Conservation (phyloP, 2,888 invertebrate genomes). For the Sminthurinus aureus region DNA sequence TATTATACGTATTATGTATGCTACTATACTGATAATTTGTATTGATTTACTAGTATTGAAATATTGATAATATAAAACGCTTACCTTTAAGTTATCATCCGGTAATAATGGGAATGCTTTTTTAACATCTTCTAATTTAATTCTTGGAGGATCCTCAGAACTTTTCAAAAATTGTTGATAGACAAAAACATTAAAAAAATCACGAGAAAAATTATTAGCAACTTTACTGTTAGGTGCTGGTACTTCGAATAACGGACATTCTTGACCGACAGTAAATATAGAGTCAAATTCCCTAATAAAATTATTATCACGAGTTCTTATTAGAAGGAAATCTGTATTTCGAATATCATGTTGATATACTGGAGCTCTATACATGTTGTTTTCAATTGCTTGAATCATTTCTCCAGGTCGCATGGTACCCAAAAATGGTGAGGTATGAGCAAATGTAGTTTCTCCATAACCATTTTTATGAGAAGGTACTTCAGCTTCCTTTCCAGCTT, state of each 20-base stretch:
- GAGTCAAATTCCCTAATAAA: constrained; percentile 89
- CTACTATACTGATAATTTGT: too few species aligned
- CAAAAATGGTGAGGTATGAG: constrained; percentile 96
- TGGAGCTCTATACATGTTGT: constrained; percentile 96
- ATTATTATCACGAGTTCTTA: constrained; percentile 81
- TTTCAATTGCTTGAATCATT: constrained; percentile 92
- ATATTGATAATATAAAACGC: too few species aligned
- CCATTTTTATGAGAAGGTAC: too few species aligned
- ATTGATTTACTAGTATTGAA: too few species aligned
- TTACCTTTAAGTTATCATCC: constrained; percentile 95
- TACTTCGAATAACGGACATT: constrained; percentile 96
- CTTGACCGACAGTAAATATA: constrained; percentile 92
- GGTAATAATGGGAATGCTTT: constrained; percentile 98
- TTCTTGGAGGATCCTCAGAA: constrained; percentile 86
- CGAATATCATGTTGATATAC: constrained; percentile 86
- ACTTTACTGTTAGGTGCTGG: constrained; percentile 99
- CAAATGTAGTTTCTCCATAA: constrained; percentile 96
- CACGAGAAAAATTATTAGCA: constrained; percentile 96
- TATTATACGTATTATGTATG: too few species aligned
- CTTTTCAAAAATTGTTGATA: constrained; percentile 98
- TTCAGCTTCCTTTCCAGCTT: constrained; percentile 87
- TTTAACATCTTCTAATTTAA: constrained; percentile 99
- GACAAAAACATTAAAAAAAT: constrained; percentile 97
- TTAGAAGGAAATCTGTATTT: constrained; percentile 87
- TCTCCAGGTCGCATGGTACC: constrained; percentile 94